Conservation (phyloP, 2,797 vertebrate genomes). For the Phoxinus dragarum region DNA sequence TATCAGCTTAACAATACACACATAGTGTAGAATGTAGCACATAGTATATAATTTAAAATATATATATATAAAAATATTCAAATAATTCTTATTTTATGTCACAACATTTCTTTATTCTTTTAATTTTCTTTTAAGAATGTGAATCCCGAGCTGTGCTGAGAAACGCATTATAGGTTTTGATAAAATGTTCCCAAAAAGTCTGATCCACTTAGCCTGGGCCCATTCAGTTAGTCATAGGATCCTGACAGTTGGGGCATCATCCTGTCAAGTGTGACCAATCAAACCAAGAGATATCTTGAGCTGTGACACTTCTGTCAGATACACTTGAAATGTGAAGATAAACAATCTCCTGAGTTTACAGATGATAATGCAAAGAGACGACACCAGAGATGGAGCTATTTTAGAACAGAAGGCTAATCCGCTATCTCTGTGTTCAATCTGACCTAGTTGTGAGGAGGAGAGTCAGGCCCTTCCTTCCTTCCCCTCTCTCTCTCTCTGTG, state of each 20-base stretch:
- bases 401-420: constrained; percentile 35
- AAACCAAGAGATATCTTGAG: constrained; percentile 18
- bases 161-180: neutral
- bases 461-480: neutral
- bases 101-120: neutral
- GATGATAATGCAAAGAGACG: constrained; percentile 47
- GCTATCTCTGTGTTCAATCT: constrained; percentile 31
- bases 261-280: constrained; percentile 41
- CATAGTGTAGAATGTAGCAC: no score
- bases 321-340: constrained; percentile 22
- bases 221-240: constrained; percentile 14
- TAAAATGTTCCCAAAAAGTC: constrained; percentile 26
- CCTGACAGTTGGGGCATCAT: neutral
- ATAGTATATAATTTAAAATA: neutral
- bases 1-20: neutral
- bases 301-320: constrained; percentile 42
- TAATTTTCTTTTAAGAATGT: neutral
- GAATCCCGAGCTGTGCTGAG: neutral
- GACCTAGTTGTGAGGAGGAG: constrained; percentile 57
- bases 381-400: constrained; percentile 37
- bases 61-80: neutral
- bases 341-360: constrained; percentile 38
- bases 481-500: neutral
- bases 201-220: neutral
- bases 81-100: neutral